Conservation (phyloP, 2,113 vertebrate species). For the Choloepus hoffmanni region DNA sequence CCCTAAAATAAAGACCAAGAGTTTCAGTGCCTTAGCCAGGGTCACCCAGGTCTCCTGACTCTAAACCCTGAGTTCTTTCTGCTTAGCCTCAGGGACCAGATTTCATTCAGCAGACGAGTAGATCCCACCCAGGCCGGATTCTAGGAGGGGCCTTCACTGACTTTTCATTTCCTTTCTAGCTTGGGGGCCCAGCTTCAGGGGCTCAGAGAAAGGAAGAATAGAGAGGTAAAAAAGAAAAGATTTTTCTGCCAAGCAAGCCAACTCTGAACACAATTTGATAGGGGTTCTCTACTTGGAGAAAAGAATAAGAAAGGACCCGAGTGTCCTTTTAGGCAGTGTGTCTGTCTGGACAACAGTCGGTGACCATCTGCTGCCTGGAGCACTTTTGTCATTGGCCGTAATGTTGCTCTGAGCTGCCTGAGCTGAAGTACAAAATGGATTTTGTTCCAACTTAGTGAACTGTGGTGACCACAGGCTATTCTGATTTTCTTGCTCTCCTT, state of each 20-base stretch:
- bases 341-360: background rate
- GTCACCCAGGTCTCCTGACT: background rate
- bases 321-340: background rate
- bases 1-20: conserved; percentile 41
- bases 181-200: background rate
- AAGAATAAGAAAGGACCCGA: background rate
- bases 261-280: background rate
- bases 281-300: background rate
- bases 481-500: background rate
- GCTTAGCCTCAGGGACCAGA: background rate
- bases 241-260: background rate
- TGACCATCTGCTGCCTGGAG: background rate
- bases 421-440: background rate
- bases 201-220: background rate
- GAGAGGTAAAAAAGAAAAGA: background rate
- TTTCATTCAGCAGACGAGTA: background rate
- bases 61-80: background rate
- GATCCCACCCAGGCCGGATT: background rate
- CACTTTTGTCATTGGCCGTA: background rate
- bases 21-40: background rate
- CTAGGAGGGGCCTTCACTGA: background rate
- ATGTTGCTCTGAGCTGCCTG: background rate
- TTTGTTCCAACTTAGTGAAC: conserved; percentile 12
- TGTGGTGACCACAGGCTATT: background rate
- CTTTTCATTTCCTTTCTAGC: background rate